These are phyloP conservation scores for Drosophila anomelani DNA, from an alignment of 2,888 invertebrate species.

Conservation along the genomic window DNA sequence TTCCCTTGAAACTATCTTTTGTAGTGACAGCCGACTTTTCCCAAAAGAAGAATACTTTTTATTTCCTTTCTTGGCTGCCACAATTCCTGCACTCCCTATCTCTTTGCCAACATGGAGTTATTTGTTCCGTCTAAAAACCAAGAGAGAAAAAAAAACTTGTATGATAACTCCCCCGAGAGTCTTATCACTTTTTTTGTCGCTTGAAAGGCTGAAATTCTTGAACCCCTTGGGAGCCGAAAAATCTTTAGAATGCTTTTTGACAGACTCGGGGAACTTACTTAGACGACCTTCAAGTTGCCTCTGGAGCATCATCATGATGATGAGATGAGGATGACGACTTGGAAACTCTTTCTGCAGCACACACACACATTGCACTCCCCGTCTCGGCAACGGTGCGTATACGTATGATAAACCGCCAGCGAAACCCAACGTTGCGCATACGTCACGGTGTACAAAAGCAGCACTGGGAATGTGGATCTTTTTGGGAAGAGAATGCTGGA, in stretches of 20 bases:
- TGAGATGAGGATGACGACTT: slow-evolving; percentile 42
- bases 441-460: slow-evolving; percentile 60
- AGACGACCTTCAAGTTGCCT: slow-evolving; percentile 65
- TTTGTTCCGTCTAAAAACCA: not conserved
- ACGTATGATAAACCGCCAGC: slow-evolving; percentile 69
- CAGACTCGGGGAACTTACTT: slow-evolving; percentile 59
- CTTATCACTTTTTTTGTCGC: slow-evolving; percentile 26
- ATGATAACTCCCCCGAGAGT: slow-evolving; percentile 15
- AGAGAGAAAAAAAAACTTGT: slow-evolving; percentile 1
- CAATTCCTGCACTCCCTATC: not conserved
- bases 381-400: slow-evolving; percentile 28
- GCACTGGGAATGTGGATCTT: slow-evolving; percentile 7
- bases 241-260: slow-evolving; percentile 44
- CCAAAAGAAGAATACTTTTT: not conserved
- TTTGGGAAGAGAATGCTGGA: not conserved
- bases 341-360: slow-evolving; percentile 51
- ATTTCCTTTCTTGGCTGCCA: not conserved
- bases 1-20: not conserved
- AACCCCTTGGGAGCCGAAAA: slow-evolving; percentile 35
- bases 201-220: slow-evolving; percentile 26
- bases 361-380: slow-evolving; percentile 8
- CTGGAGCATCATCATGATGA: slow-evolving; percentile 24
- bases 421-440: slow-evolving; percentile 68
- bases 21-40: not conserved
- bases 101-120: slow-evolving; percentile 10